Evolutionary conservation across 2,888 invertebrate genomes (phyloP).

Genomic region (Yponomeuta cagnagella): DNA sequence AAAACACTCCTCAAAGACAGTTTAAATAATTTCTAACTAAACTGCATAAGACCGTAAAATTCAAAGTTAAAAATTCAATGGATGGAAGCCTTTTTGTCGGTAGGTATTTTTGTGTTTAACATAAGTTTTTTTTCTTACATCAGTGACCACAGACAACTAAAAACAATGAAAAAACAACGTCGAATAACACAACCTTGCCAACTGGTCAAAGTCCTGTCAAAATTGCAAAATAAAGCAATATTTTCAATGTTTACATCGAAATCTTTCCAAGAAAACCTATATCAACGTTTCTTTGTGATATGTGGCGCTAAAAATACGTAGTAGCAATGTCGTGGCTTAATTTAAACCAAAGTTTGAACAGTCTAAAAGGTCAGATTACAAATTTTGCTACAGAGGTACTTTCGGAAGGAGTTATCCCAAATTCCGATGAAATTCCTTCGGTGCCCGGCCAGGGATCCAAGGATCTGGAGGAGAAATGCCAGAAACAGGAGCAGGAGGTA

Average conservation of each 20-base stretch:
- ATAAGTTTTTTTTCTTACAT: too few relatives aligned
- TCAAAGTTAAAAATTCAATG: too few relatives aligned
- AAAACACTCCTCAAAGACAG: too few relatives aligned
- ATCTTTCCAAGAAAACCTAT: slow-evolving; percentile 34
- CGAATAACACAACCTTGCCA: slow-evolving; percentile 48
- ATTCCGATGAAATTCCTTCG: slow-evolving; percentile 35
- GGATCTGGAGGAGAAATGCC: slow-evolving; percentile 74
- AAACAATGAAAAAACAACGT: background rate
- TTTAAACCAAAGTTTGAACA: slow-evolving; percentile 79
- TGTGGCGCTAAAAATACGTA: slow-evolving; percentile 35
- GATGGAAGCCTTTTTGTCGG: too few relatives aligned
- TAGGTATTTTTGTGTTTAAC: too few relatives aligned
- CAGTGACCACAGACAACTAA: background rate
- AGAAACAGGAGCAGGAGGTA: slow-evolving; percentile 78
- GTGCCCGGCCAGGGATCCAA: slow-evolving; percentile 44
- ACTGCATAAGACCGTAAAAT: too few relatives aligned
- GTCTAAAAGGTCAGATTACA: slow-evolving; percentile 90
- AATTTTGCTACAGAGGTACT: slow-evolving; percentile 93
- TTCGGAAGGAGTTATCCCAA: slow-evolving; percentile 81
- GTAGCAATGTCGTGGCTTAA: slow-evolving; percentile 81
- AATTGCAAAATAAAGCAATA: slow-evolving; percentile 65
- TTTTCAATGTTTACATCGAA: slow-evolving; percentile 58
- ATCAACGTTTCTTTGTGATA: slow-evolving; percentile 40
- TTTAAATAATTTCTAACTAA: too few relatives aligned
- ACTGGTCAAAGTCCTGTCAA: slow-evolving; percentile 68